These are phyloP conservation scores for Selene dorsalis DNA, from an alignment of 2,797 vertebrate species.

Conservation along the genomic window DNA sequence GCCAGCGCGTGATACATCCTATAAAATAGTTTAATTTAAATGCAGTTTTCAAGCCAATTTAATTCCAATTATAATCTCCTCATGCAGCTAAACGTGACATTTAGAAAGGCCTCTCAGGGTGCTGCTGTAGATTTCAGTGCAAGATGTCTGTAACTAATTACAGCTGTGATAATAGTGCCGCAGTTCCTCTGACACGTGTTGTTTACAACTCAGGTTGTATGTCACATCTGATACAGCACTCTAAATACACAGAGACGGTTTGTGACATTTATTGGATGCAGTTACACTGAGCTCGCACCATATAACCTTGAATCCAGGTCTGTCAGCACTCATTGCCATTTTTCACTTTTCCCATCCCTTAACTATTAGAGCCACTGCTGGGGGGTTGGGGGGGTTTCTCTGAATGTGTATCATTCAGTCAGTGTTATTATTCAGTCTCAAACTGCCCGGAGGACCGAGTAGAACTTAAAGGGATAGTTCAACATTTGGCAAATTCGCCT, in stretches of 20 bases:
- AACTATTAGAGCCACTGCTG: neutral
- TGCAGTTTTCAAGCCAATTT: slow-evolving; percentile 24
- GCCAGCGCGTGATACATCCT: slow-evolving; percentile 1
- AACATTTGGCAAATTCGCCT: too few relatives aligned
- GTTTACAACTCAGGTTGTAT: slow-evolving; percentile 25
- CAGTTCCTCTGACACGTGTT: slow-evolving; percentile 41
- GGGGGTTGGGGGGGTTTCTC: too few relatives aligned
- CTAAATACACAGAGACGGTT: neutral
- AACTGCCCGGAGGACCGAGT: neutral
- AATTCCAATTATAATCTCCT: slow-evolving; percentile 27
- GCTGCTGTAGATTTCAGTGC: neutral
- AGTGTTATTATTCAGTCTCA: neutral
- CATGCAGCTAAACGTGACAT: slow-evolving; percentile 23
- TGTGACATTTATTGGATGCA: slow-evolving; percentile 29
- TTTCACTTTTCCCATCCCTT: slow-evolving; percentile 13
- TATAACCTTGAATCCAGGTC: slow-evolving; percentile 42
- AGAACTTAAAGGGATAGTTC: too few relatives aligned
- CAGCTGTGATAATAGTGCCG: slow-evolving; percentile 1
- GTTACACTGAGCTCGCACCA: slow-evolving; percentile 25
- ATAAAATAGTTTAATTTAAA: slow-evolving; percentile 24
- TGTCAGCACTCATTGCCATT: slow-evolving; percentile 25
- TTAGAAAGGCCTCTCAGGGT: slow-evolving; percentile 19
- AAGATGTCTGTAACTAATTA: slow-evolving; percentile 29
- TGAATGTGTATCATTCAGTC: neutral
- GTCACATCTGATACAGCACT: slow-evolving; percentile 9